A percentile compares a stretch with the other conserved stretches of the same genome.
Evolutionary conservation across 1,140 invertebrate species (phyloP).

Genomic region (Drosophila repleta): DNA sequence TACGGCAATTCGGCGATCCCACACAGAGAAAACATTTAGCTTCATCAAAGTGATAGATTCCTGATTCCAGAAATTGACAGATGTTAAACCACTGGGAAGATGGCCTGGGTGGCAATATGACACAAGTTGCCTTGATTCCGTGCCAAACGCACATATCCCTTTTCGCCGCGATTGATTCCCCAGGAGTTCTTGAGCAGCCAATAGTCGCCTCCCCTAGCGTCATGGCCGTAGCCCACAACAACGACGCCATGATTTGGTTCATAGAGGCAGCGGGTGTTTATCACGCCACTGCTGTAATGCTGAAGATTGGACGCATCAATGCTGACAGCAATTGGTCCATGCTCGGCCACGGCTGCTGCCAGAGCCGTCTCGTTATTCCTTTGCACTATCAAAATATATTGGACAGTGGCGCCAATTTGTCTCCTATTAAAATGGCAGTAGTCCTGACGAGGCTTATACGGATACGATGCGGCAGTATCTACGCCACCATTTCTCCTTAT

Average conservation of each 20-base stretch:
- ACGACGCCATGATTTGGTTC: constrained; percentile 85
- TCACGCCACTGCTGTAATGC: constrained; percentile 87
- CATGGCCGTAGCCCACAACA: constrained; percentile 91
- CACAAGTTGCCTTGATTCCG: constrained; percentile 87
- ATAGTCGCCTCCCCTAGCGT: constrained; percentile 85
- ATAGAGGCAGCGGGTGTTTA: constrained; percentile 84
- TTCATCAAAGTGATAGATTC: no score
- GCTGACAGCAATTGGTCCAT: constrained; percentile 89
- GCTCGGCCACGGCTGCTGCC: constrained; percentile 88
- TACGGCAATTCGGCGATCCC: no score
- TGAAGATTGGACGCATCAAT: constrained; percentile 91
- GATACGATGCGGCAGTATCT: constrained; percentile 89
- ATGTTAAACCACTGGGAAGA: constrained; percentile 15
- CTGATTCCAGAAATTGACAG: no score
- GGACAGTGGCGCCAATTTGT: background rate
- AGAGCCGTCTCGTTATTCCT: constrained; percentile 87
- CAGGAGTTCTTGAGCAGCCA: constrained; percentile 88
- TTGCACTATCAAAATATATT: constrained; percentile 85
- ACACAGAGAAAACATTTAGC: no score
- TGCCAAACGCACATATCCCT: constrained; percentile 86
- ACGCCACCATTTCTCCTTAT: constrained; percentile 89
- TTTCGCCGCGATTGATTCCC: constrained; percentile 85
- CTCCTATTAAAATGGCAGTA: constrained; percentile 2
- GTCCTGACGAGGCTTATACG: constrained; percentile 87
- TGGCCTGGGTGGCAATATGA: constrained; percentile 66